Base-by-base conservation (phyloP, 2,113 vertebrate genomes). In the Diphyllodes magnificus region DNA sequence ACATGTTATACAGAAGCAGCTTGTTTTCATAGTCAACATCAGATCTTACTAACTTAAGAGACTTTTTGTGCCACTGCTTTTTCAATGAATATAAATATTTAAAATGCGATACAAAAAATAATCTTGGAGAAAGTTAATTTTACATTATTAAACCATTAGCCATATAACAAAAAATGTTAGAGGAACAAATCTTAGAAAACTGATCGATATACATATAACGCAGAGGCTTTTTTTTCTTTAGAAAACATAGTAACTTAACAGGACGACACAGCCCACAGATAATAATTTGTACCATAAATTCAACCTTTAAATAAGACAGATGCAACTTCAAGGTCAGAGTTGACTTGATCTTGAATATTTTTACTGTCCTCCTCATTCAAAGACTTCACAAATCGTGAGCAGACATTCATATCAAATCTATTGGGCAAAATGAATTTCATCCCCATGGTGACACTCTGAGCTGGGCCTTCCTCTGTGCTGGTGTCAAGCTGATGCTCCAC, bases 331-430 rank as follows among this genome's bases (percentile, higher is more conserved):
- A 99, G 98, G 90, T 99, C 99, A 35, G 99, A 99, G 97, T 99
- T 99, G 87, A 99, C 99, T 96, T 99, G 99, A 97, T 99, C 99
- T 96, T 99, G 99, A 96, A 99, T 99, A 93, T 99, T 99, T 98
- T 99, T 99, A 96, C 99, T 99, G 47, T 99, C 99, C 87, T 99
- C 99, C 93, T 99, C 99, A 61, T 99, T 99, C 60, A 99, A 97
- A 9, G 99, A 99, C 90, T 99, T 99, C 61, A 99, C 99, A 95
- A 99, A 99, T 37, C 99, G 98, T 0, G 99, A 99, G 94, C 99
- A 99, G n/a, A 99, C 99, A 3, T 99, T 99, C 99, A 99, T 99
- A 95, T 99, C 99, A 93, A 99, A 99, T 96, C 99, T 98, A 64
- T 99, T 99, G 50, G 99, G 99, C 88, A 99, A 94, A 83, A 99